Evolutionary conservation across 2,113 vertebrate genomes (phyloP), one percentile per base, ranked within the genome.

Genomic region (Muntiacus muntjak): DNA sequence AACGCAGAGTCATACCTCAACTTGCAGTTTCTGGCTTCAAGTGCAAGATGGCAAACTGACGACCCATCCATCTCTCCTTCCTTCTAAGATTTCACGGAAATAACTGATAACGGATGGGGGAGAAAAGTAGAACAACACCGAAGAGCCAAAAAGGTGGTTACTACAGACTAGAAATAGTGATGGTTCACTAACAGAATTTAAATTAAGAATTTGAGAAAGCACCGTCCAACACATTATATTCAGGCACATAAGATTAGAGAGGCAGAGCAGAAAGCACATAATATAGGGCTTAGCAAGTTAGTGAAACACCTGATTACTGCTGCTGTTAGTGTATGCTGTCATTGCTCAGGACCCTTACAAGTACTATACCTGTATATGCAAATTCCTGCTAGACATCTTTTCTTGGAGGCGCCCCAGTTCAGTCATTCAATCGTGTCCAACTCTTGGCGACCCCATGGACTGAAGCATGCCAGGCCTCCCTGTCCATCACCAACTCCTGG

Each of bases 401-500:
- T n/a, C 40, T 47, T 47, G 30, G 36, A 91, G 36, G 16, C 1
- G 3, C 7, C 19, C 7, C 36, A 95, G 26, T 71, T 21, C 4
- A 23, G 64, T 36, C 4, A 0, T 2, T 67, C n/a, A 36, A 17
- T 36, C 0, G 0, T 36, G n/a, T 36, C 64, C 1, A 15, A 64
- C 30, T 21, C 64, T 36, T 67, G 16, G 17, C 1, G 0, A 67
- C 64, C 64, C n/a, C n/a, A 36, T 8, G 17, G n/a, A 21, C 17
- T 0, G 2, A 11, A 71, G 64, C 17, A 71, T 4, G 0, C 17
- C 64, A 71, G 17, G 64, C 64, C n/a, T 36, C 17, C n/a, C n/a
- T 71, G 64, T 36, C 17, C 17, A 71, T n/a, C 64, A 36, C 64
- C 64, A 71, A 21, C n/a, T 36, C n/a, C 64, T 17, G 33, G 9